Evolutionary conservation across 2,888 invertebrate species (phyloP), one percentile per base, ranked within the genome.

Genomic region (Sthenelais limicola): DNA sequence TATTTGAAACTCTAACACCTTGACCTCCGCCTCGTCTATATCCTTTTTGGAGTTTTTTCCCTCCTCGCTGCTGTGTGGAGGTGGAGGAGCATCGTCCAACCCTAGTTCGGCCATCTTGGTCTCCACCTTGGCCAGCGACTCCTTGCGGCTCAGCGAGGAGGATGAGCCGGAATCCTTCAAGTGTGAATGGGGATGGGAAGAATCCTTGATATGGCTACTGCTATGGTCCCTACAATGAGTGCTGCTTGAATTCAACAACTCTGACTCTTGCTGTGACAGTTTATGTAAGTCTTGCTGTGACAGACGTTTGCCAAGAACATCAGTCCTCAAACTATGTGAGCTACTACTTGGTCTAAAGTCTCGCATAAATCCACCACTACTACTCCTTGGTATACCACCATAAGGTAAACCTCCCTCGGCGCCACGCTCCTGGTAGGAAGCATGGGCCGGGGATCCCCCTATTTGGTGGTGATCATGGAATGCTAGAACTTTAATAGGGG

Each of bases 251-350:
- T 43, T 9, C 26, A 38, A 35, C 35, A 24, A 7, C 38, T 62
- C 62, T 24, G 35, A 43, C 3, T 38, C 24, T 12, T 43, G 43
- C 43, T 43, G 43, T 15, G 62, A 38, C n/a, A 38, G 62, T 62
- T 62, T 62, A 24, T 38, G 35, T 62, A 62, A 62, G 62, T 62
- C 62, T 62, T 62, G 62, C 62, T 62, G 62, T n/a, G 62, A 62
- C 38, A 62, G 62, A 18, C 62, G 35, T 43, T 62, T 62, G 62
- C 62, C 62, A 4, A 62, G 38, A 24, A 62, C 43, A 24, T 62
- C 62, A 5, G 62, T 21, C 38, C 62, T 35, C 62, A 62, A 18
- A 2, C 24, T 26, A 43, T 62, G 62, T 5, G 35, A 38, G 43
- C 12, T 18, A 43, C 43, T 43, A 18, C 38, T 26, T 2, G 35